Conservation (phyloP, 2,888 invertebrate genomes). For the Rambutsinella grinnellia region DNA sequence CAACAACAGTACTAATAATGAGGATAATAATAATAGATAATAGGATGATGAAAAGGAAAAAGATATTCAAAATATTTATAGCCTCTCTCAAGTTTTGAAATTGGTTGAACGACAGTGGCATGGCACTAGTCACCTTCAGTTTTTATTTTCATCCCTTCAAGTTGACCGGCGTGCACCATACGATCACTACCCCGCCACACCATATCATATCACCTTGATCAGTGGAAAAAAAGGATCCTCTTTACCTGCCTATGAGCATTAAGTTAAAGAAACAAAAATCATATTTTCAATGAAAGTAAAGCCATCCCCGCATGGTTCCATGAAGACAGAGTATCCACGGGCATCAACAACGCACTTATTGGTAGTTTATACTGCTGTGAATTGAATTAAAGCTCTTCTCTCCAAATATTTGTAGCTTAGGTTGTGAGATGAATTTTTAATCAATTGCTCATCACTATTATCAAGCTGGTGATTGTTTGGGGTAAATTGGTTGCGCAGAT, state of each 20-base stretch:
- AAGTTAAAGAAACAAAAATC: background rate
- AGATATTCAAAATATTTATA: constrained; percentile 48
- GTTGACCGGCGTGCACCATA: background rate
- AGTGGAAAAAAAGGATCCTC: background rate
- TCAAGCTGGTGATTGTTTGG: background rate
- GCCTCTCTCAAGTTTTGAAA: no score
- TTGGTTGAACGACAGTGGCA: background rate
- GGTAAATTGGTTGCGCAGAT: background rate
- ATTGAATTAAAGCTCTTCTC: constrained; percentile 49
- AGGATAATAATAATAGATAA: constrained; percentile 14
- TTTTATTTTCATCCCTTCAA: constrained; percentile 23
- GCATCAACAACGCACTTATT: constrained; percentile 17
- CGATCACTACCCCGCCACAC: constrained; percentile 13
- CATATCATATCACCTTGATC: background rate
- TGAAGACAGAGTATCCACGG: constrained; percentile 23
- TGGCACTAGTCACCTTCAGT: constrained; percentile 31
- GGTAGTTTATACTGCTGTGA: constrained; percentile 49
- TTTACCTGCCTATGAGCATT: background rate
- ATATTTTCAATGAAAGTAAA: constrained; percentile 43
- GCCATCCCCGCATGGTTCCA: constrained; percentile 46
- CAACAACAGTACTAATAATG: background rate
- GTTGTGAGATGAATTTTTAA: constrained; percentile 54
- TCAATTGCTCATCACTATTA: constrained; percentile 49
- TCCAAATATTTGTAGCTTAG: background rate
- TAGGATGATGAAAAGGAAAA: constrained; percentile 11